Conservation (phyloP, 2,113 vertebrate species). For the Gadus chalcogrammus region DNA sequence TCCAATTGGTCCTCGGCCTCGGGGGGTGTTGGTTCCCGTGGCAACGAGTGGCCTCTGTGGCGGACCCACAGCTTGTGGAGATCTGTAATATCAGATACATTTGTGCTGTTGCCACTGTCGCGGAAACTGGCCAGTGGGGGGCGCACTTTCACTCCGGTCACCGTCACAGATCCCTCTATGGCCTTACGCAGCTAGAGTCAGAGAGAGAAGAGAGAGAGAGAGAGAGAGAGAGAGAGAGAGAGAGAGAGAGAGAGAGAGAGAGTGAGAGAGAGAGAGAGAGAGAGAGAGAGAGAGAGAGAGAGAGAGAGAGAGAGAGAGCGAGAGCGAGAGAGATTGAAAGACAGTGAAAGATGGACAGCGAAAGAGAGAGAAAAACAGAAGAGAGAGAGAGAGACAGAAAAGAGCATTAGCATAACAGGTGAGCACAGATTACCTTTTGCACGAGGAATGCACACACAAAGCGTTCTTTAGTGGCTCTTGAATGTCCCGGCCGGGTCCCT, state of each 20-base stretch:
- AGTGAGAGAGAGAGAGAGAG: neutral
- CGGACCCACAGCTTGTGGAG: constrained; percentile 91
- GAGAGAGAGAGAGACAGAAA: neutral
- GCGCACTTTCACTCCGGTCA: constrained; percentile 92
- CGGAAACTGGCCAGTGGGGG: constrained; percentile 96
- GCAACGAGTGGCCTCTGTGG: constrained; percentile 83
- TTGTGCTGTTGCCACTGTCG: constrained; percentile 85
- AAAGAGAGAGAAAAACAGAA: neutral
- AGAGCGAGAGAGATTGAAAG: neutral
- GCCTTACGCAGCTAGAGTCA: constrained; percentile 87
- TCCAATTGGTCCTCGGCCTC: constrained; percentile 67
- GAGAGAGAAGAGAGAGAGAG: neutral
- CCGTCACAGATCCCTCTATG: constrained; percentile 92
- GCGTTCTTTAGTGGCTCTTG: neutral
- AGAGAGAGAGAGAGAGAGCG: neutral
- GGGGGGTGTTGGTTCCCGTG: constrained; percentile 80
- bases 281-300: neutral
- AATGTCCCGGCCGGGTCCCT: neutral
- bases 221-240: neutral
- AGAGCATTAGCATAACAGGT: neutral
- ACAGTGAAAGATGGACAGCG: neutral
- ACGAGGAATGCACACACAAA: neutral
- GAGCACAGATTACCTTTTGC: no score
- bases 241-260: neutral
- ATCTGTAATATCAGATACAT: constrained; percentile 88